Conservation (phyloP, 1,140 invertebrate species). For the Apocrypta bakeri region DNA sequence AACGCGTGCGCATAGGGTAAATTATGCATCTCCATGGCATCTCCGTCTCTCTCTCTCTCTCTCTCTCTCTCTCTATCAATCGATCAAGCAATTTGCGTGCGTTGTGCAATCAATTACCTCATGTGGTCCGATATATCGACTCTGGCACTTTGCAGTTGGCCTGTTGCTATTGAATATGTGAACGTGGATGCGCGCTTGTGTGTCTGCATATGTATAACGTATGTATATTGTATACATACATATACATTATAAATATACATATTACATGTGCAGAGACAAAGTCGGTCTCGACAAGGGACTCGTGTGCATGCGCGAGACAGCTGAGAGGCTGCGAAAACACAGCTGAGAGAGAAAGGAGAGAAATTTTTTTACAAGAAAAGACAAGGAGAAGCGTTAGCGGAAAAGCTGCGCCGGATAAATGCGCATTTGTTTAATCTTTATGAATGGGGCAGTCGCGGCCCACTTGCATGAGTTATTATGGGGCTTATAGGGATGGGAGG, state of each 20-base stretch:
- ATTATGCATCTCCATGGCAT: neutral
- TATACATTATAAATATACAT: no score
- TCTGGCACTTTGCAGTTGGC: neutral
- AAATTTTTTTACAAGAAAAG: neutral
- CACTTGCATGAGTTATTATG: neutral
- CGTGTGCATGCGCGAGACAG: neutral
- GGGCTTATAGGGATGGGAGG: neutral
- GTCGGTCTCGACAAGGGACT: neutral
- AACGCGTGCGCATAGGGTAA: neutral
- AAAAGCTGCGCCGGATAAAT: neutral
- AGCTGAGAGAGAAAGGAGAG: neutral
- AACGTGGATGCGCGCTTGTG: neutral
- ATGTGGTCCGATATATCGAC: neutral
- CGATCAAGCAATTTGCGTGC: conserved; percentile 41
- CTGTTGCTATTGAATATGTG: neutral
- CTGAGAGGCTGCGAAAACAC: neutral
- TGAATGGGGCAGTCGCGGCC: neutral
- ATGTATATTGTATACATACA: no score
- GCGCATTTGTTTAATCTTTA: neutral
- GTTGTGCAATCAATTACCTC: conserved; percentile 35
- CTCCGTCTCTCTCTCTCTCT: no score
- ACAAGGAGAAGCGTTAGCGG: neutral
- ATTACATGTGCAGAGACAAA: neutral
- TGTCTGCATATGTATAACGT: neutral
- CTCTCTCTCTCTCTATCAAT: neutral